Evolutionary conservation across 2,797 vertebrate genomes (phyloP), one percentile per base, ranked within the genome.

Genomic region (Chaetophractus vellerosus): DNA sequence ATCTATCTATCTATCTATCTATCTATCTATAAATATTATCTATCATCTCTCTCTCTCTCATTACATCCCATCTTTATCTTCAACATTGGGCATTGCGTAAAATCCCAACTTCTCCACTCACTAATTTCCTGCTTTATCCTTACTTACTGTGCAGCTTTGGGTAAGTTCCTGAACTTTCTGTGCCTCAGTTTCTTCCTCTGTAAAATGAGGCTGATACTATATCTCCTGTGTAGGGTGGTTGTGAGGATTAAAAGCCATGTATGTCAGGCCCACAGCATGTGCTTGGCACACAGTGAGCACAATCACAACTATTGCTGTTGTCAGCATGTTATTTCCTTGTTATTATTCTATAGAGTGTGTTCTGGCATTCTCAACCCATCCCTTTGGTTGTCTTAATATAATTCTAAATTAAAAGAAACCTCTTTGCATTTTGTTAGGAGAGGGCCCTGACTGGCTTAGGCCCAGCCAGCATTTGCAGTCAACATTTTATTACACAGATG

Each of bases 251-350:
- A 55, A 57, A 52, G 19, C 18, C 26, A 12, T 64, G 41, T 2
- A 1, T 0, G 2, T 9, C n/a, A 11, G 0, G 0, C 55, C 19
- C 19, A 31, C 1, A 50, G 83, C 59, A 21, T 3, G 6, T 19
- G 38, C 28, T 31, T 2, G 52, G 52, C 36, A 41, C 59, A 28
- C 41, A 63, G 61, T 4, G 19, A 36, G 5, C 6, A 9, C 50
- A 28, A 1, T 10, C 23, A 8, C 45, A 52, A 45, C 28, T n/a
- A 9, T 3, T 19, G 28, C 24, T 14, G 41, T 50, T 52, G 4
- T 45, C 66, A 59, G 24, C 33, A 9, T 12, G 24, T 89, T 48
- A 4, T 48, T 66, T 79, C 79, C 71, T 52, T 69, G 59, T 26
- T 59, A 69, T 12, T 66, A 38, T 59, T 14, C 41, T 48, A 21